Base-by-base conservation (phyloP, 2,888 invertebrate species). In the Arctia plantaginis region DNA sequence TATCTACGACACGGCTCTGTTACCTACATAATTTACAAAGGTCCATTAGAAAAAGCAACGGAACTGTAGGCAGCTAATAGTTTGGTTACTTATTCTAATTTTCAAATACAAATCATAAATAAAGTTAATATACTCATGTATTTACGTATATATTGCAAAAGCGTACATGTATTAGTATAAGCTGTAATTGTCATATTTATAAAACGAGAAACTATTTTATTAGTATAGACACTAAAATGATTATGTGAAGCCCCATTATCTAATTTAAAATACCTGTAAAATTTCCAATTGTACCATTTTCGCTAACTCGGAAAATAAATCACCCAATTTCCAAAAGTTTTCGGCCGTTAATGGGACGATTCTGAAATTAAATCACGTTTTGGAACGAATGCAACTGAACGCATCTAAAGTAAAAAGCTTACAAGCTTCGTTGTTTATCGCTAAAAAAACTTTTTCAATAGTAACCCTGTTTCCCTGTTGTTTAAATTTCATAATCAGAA, bases 201-300 rank as follows among this genome's bases (percentile, higher is more conserved):
- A 82, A 80, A 81, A 82, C 77, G 78, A 77, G 76, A 70, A 78
- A 81, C 78, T 80, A 82, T 78, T 85, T 84, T 80, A 77, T 80
- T 78, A 76, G 76, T 81, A 79, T 71, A 81, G 72, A 79, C 80
- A 84, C 83, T 84, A 85, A 85, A 82, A 85, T 85, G 84, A 85
- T 73, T 72, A 81, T 85, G 86, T 90, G 87, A 92, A 93, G 91
- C 92, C 94, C 94, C 94, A 82, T 86, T 88, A 86, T 91, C 88
- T 90, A 90, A 85, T 90, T 86, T 85, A 87, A 91, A 92, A 91
- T 95, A 95, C 95, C 95, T 95, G 93, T 87, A 89, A 87, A 90
- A 91, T 89, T 90, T 94, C 94, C 94, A 95, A 94, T 90, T 92
- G 94, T 90, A 95, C 94, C 95, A 95, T 95, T 90, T 91, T 93